Conservation (phyloP, 1,140 invertebrate species). For the Zelostemma sp. region DNA sequence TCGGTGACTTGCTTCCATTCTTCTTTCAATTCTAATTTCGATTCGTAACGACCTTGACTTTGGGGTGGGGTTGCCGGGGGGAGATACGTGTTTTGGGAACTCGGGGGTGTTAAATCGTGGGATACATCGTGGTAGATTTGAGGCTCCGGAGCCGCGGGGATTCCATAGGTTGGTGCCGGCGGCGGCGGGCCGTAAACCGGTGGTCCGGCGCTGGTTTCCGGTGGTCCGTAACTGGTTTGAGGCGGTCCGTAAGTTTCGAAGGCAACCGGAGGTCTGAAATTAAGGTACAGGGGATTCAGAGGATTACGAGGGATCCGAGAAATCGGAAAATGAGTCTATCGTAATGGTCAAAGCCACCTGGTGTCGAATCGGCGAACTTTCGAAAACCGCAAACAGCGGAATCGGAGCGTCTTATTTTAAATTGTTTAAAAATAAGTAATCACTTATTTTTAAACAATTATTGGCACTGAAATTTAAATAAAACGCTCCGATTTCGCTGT, state of each 20-base stretch:
- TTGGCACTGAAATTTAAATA: too few species aligned
- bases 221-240: slow-evolving; percentile 16
- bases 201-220: not conserved
- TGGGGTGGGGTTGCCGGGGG: slow-evolving; percentile 57
- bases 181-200: not conserved
- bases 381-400: too few species aligned
- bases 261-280: not conserved
- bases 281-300: too few species aligned
- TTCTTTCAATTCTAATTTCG: slow-evolving; percentile 66
- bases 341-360: too few species aligned
- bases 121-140: not conserved
- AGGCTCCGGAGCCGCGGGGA: not conserved
- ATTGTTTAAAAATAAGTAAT: too few species aligned
- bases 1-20: slow-evolving; percentile 70
- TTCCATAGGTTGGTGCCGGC: not conserved
- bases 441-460: too few species aligned
- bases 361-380: too few species aligned
- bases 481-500: too few species aligned
- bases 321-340: too few species aligned
- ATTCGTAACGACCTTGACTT: slow-evolving; percentile 75
- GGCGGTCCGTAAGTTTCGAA: slow-evolving; percentile 3
- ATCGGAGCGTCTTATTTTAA: too few species aligned
- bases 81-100: slow-evolving; percentile 1
- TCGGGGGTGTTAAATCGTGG: too few species aligned
- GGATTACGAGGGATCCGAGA: too few species aligned